Conservation (phyloP, 2,888 invertebrate genomes). For the Lithophane semibrunnea region DNA sequence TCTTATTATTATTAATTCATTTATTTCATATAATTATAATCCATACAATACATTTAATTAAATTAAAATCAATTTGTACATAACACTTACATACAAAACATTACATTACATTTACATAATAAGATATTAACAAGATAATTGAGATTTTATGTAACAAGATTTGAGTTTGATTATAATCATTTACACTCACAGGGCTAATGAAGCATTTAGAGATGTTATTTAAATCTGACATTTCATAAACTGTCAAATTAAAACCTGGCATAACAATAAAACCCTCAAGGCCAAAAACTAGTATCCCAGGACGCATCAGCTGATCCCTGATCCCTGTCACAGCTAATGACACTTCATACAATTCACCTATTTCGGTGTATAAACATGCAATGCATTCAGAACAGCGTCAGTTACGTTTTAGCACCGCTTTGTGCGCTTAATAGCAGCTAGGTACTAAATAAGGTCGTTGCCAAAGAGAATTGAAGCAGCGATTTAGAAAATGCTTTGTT, state of each 20-base stretch:
- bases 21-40: too few species aligned
- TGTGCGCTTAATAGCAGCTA: constrained; percentile 47
- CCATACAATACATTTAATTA: too few species aligned
- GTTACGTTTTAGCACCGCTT: constrained; percentile 34
- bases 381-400: constrained; percentile 32
- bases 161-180: background rate
- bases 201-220: background rate
- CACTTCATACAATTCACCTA: background rate
- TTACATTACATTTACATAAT: too few species aligned
- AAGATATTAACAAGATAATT: too few species aligned
- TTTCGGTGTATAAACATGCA: constrained; percentile 13
- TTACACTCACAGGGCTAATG: background rate
- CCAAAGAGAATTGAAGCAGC: constrained; percentile 61
- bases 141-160: background rate
- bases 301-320: background rate
- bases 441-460: constrained; percentile 61
- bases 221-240: background rate
- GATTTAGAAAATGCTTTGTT: constrained; percentile 63
- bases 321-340: background rate
- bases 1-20: background rate
- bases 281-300: background rate
- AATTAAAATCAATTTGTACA: too few species aligned
- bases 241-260: background rate
- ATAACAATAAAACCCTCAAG: background rate
- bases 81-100: too few species aligned